Conservation (phyloP, 2,888 invertebrate species). For the Agrilus biguttatus region DNA sequence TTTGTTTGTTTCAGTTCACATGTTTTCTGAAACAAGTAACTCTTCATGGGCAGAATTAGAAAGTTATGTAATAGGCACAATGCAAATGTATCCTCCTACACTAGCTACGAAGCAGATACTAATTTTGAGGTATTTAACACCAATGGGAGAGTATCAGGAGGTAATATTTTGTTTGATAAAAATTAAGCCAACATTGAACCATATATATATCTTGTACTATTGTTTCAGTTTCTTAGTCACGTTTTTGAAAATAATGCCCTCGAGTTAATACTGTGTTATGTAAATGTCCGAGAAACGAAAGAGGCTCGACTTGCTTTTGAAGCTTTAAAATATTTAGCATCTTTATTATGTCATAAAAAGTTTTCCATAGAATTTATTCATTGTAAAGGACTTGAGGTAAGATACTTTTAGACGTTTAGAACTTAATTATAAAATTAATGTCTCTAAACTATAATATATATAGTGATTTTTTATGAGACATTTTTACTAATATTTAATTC, state of each 20-base stretch:
- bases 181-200: not conserved
- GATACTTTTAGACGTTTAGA: slow-evolving; percentile 1
- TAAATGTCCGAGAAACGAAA: slow-evolving; percentile 73
- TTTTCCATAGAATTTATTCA: slow-evolving; percentile 93
- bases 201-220: not conserved
- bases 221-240: slow-evolving; percentile 65
- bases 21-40: slow-evolving; percentile 50
- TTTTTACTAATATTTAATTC: too few species aligned
- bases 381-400: slow-evolving; percentile 68
- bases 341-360: slow-evolving; percentile 93
- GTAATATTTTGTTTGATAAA: slow-evolving; percentile 23
- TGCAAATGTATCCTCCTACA: slow-evolving; percentile 81
- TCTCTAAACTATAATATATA: not conserved
- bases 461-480: too few species aligned
- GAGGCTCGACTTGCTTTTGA: slow-evolving; percentile 93
- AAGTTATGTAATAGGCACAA: slow-evolving; percentile 75
- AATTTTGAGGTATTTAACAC: slow-evolving; percentile 85
- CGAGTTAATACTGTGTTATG: slow-evolving; percentile 77
- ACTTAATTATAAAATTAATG: not conserved
- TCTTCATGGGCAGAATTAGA: slow-evolving; percentile 88
- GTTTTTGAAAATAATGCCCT: slow-evolving; percentile 89
- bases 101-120: slow-evolving; percentile 82
- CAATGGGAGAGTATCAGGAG: slow-evolving; percentile 97
- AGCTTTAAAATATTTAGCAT: slow-evolving; percentile 87
- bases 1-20: slow-evolving; percentile 1